Evolutionary conservation across 2,797 vertebrate species (phyloP).

Genomic region (Cirrhinus mrigala): DNA sequence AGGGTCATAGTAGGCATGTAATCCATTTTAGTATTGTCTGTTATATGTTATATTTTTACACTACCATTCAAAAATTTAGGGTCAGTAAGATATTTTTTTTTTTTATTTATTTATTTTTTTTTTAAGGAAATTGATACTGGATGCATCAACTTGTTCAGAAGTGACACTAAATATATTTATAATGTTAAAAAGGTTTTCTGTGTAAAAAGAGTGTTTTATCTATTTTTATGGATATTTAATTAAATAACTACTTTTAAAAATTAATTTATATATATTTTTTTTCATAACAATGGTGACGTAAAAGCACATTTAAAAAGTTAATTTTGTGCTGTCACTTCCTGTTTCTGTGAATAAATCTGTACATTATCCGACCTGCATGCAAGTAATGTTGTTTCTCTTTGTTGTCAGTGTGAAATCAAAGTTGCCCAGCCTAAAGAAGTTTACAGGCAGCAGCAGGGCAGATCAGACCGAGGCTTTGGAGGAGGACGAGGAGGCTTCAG

Average conservation of each 20-base stretch:
- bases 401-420: slow-evolving; percentile 87
- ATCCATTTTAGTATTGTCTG: background rate
- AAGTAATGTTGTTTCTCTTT: slow-evolving; percentile 19
- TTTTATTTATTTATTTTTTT: no score
- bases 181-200: background rate
- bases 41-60: background rate
- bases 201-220: no score
- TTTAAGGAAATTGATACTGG: no score
- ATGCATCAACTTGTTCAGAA: background rate
- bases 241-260: no score
- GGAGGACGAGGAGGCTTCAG: slow-evolving; percentile 78
- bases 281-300: no score
- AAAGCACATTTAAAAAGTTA: background rate
- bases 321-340: background rate
- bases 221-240: no score
- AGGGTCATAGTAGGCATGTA: background rate
- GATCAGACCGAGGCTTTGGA: slow-evolving; percentile 79
- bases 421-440: slow-evolving; percentile 91
- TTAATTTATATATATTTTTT: no score
- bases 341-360: no score
- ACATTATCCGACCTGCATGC: background rate
- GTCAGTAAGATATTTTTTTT: background rate
- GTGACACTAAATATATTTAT: background rate
- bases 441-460: slow-evolving; percentile 87
- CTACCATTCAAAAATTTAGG: background rate